Evolutionary conservation across 1,140 invertebrate species (phyloP).

Genomic region (Zophobas atratus): DNA sequence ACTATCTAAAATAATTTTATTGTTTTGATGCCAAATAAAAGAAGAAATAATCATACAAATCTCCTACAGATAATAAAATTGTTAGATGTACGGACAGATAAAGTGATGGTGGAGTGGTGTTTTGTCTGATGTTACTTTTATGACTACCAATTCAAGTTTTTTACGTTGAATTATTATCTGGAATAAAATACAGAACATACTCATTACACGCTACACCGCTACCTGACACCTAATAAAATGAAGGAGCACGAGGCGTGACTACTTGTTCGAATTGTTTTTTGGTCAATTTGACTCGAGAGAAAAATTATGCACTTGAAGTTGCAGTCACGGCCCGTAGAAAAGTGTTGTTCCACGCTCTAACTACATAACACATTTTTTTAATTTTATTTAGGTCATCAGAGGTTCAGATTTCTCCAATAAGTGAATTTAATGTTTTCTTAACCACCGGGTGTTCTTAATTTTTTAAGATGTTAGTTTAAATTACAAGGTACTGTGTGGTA

Average conservation of each 20-base stretch:
- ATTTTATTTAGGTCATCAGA: too few species aligned
- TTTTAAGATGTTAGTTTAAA: too few species aligned
- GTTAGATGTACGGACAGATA: slow-evolving; percentile 1
- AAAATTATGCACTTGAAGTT: too few species aligned
- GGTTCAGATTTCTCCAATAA: too few species aligned
- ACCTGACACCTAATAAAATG: slow-evolving; percentile 32
- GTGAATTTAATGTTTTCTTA: too few species aligned
- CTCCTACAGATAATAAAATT: neutral
- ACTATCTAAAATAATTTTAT: slow-evolving; percentile 33
- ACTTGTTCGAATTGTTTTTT: too few species aligned
- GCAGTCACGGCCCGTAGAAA: too few species aligned
- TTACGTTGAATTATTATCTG: slow-evolving; percentile 4
- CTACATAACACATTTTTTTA: too few species aligned
- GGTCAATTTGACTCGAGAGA: too few species aligned
- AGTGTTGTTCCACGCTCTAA: too few species aligned
- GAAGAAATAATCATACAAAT: neutral
- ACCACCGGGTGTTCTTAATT: too few species aligned
- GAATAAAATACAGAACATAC: slow-evolving; percentile 28
- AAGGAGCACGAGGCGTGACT: neutral
- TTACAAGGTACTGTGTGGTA: too few species aligned
- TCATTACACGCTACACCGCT: slow-evolving; percentile 27
- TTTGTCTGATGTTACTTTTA: slow-evolving; percentile 9
- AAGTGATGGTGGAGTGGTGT: neutral
- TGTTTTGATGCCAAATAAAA: slow-evolving; percentile 2
- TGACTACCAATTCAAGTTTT: slow-evolving; percentile 23